phyloP scores from a whole-genome alignment of 2,113 vertebrate species.

The Andinoacara biseriatus region DNA sequence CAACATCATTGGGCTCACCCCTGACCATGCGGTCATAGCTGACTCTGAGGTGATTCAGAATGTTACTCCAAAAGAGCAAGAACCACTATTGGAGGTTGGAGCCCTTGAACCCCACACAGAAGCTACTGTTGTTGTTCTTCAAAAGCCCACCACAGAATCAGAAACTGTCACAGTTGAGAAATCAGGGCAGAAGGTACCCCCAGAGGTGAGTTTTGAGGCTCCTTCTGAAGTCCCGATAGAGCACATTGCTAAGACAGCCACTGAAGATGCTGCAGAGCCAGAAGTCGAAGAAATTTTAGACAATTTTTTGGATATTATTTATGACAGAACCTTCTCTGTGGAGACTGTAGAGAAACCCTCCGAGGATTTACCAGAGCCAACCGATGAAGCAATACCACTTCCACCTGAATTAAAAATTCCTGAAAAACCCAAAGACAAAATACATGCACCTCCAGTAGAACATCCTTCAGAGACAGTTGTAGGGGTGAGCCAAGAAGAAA shows the following conservation, averaged over 20 bases:
- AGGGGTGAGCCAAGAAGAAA: background rate
- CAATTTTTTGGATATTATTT: background rate
- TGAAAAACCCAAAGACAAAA: conserved; percentile 2
- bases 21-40: background rate
- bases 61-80: conserved; percentile 20
- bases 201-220: background rate
- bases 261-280: background rate
- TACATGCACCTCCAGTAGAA: background rate
- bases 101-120: conserved; percentile 9
- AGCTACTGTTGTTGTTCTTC: background rate
- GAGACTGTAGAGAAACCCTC: background rate
- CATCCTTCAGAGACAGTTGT: background rate
- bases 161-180: background rate
- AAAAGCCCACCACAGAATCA: conserved; percentile 2
- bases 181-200: background rate
- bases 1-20: background rate
- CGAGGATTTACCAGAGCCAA: background rate
- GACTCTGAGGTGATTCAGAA: conserved; percentile 15
- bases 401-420: background rate
- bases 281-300: conserved; percentile 11
- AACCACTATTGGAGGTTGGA: conserved; percentile 13
- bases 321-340: background rate
- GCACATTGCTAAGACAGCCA: background rate
- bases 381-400: background rate
- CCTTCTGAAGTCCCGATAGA: background rate